Conservation (phyloP, 2,888 invertebrate genomes). For the Therioaphis trifolii region DNA sequence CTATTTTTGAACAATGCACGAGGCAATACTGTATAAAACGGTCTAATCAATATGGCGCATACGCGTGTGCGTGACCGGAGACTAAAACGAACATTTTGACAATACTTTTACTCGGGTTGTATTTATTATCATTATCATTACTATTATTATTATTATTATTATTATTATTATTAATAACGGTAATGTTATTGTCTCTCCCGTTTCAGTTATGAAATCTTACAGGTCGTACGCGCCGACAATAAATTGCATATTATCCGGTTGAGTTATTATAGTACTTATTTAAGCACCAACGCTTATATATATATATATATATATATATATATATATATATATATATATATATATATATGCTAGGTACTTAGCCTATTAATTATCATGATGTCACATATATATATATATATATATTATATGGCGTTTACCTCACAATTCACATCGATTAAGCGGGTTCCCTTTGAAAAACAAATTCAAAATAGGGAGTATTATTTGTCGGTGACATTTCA, state of each 20-base stretch:
- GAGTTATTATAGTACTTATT: too few species aligned
- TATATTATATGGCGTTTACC: too few species aligned
- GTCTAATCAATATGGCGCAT: conserved; percentile 41
- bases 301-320: too few species aligned
- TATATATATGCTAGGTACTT: too few species aligned
- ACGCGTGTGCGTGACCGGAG: conserved; percentile 41
- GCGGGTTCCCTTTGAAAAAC: background rate
- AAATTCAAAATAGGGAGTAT: background rate
- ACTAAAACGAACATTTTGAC: conserved; percentile 53
- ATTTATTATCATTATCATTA: conserved; percentile 19
- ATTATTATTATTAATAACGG: background rate
- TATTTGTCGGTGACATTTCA: background rate
- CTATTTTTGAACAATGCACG: conserved; percentile 28
- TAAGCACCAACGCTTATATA: too few species aligned
- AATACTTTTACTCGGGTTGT: background rate
- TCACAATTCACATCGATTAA: background rate
- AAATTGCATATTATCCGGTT: background rate
- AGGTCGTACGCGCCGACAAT: background rate
- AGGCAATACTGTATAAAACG: conserved; percentile 1
- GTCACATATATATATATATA: too few species aligned
- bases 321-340: too few species aligned
- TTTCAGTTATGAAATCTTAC: background rate
- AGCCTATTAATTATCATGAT: too few species aligned
- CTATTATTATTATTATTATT: background rate
- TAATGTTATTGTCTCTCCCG: background rate